Evolutionary conservation across 2,888 invertebrate species (phyloP).

Genomic region (Saturnia japonica): DNA sequence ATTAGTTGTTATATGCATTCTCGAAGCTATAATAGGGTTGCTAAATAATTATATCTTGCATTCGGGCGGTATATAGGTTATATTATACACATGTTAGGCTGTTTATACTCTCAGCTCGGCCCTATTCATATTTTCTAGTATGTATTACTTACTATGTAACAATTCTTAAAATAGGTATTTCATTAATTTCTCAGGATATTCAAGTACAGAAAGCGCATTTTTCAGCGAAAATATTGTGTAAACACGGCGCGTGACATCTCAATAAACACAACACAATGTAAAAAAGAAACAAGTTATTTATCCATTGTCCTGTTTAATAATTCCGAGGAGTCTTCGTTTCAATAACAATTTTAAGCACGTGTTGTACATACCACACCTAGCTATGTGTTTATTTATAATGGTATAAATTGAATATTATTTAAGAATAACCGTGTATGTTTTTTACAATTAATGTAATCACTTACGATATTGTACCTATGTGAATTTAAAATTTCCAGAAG

Average conservation of each 20-base stretch:
- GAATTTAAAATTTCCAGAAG: no score
- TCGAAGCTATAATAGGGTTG: no score
- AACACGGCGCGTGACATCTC: conserved; percentile 51
- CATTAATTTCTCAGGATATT: not conserved
- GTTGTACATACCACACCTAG: conserved; percentile 30
- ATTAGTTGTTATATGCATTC: no score
- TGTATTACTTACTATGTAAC: not conserved
- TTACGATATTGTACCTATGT: no score
- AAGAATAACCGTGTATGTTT: no score
- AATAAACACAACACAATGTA: conserved; percentile 27
- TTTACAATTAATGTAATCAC: no score
- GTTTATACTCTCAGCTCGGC: no score
- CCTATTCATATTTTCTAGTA: no score
- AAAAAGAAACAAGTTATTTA: conserved; percentile 34
- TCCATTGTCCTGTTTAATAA: conserved; percentile 58
- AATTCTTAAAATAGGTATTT: not conserved
- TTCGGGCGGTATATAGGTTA: no score
- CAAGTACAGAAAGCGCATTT: conserved; percentile 30
- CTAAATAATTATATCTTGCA: no score
- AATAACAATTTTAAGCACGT: conserved; percentile 56
- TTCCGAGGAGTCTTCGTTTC: conserved; percentile 58
- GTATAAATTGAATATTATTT: no score
- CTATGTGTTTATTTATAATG: not conserved
- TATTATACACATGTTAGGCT: no score
- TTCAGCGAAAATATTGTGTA: conserved; percentile 64